These are phyloP conservation scores for Kuschelorhynchus macadamiae DNA, from an alignment of 2,888 invertebrate genomes.

Conservation along the genomic window DNA sequence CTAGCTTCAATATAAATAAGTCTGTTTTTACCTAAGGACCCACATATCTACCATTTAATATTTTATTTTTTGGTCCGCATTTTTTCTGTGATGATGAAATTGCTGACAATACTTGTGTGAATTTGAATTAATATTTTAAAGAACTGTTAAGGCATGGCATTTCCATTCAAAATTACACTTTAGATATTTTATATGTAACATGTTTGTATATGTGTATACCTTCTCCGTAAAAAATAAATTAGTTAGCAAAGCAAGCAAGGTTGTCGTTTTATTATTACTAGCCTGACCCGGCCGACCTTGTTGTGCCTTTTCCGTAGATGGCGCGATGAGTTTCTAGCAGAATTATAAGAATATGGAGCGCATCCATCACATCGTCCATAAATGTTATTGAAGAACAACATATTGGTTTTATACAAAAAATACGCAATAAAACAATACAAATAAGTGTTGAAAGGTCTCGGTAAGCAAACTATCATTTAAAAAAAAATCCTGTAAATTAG, in stretches of 20 bases:
- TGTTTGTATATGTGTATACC: slow-evolving; percentile 64
- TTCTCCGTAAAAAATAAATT: slow-evolving; percentile 61
- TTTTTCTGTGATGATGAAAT: slow-evolving; percentile 46
- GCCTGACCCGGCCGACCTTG: no score
- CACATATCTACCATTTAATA: background rate
- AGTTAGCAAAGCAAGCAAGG: slow-evolving; percentile 45
- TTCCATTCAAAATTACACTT: slow-evolving; percentile 21
- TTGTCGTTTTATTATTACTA: background rate
- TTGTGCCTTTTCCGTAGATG: no score
- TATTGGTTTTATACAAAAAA: no score
- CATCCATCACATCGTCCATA: no score
- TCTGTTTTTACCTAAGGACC: background rate
- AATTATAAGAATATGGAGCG: no score
- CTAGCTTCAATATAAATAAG: slow-evolving; percentile 13
- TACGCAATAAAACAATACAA: no score
- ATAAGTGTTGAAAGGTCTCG: no score
- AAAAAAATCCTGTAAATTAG: no score
- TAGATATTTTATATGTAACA: slow-evolving; percentile 64
- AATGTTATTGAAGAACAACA: no score
- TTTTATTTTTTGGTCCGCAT: slow-evolving; percentile 23
- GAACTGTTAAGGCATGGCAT: slow-evolving; percentile 21
- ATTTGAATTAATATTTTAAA: slow-evolving; percentile 20
- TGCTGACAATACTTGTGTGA: slow-evolving; percentile 36
- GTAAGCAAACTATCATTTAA: no score
- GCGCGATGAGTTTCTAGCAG: no score